Percentiles rank a stretch among this genome's conserved stretches.
Evolutionary conservation across 2,888 invertebrate genomes (phyloP).

Genomic region (Trisateles emortualis): DNA sequence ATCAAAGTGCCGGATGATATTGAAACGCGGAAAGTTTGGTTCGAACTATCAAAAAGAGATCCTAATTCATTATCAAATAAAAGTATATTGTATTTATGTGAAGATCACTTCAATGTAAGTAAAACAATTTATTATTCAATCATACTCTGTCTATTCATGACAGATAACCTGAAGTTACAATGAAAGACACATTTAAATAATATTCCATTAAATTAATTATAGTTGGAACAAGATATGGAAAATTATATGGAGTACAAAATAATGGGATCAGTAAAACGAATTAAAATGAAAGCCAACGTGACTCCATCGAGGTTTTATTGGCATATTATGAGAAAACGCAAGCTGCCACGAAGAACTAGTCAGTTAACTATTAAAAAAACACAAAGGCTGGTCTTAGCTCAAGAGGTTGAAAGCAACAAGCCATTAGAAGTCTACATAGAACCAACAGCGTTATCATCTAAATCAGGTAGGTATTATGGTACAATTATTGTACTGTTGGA

Average conservation of each 20-base stretch:
- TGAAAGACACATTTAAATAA: too few species aligned
- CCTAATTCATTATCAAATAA: not conserved
- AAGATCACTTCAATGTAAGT: constrained; percentile 13
- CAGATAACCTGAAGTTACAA: too few species aligned
- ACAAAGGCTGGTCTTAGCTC: too few species aligned
- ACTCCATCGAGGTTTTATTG: constrained; percentile 4
- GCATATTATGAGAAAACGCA: constrained; percentile 1
- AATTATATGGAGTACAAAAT: constrained; percentile 10
- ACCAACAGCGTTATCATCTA: too few species aligned
- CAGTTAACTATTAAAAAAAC: too few species aligned
- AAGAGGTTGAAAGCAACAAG: too few species aligned
- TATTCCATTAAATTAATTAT: too few species aligned
- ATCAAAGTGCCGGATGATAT: not conserved
- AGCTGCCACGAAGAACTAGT: too few species aligned
- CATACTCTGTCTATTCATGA: too few species aligned
- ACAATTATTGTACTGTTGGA: too few species aligned
- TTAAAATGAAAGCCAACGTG: constrained; percentile 1
- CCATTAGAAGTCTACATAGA: too few species aligned
- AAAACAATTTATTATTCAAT: not conserved
- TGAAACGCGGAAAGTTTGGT: not conserved
- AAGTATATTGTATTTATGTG: constrained; percentile 1
- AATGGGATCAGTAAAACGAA: constrained; percentile 6
- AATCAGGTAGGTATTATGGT: too few species aligned
- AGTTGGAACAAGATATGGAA: constrained; percentile 8
- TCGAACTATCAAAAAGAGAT: not conserved